Evolutionary conservation across 2,113 vertebrate species (phyloP), one percentile per base, ranked within the genome.

Genomic region (Neopipo cinnamomea): DNA sequence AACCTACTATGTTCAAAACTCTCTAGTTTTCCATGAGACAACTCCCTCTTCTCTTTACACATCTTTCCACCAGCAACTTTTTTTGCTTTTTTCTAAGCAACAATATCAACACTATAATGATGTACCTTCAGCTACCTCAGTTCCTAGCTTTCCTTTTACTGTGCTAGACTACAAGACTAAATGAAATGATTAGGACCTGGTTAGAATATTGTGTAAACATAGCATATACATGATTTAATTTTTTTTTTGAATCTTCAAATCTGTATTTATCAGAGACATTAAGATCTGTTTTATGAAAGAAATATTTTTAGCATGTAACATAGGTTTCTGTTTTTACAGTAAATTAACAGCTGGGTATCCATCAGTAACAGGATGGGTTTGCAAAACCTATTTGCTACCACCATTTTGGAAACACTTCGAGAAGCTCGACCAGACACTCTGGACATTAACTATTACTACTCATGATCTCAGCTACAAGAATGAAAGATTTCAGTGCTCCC

Each of bases 381-480:
- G 12, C 12, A 24, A 39, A 18, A 53, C 12, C 11, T 21, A 66
- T 28, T 90, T 25, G 6, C 30, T 52, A 21, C 6, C 20, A 53
- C 14, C 61, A 63, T 1, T 87, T 13, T 49, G 21, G n/a, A 72
- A 80, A 76, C 0, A 8, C 49, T 78, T 68, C 65, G 46, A 88
- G 30, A 50, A 46, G 14, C 22, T 85, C 0, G 0, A 65, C 24
- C 33, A 65, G 59, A 39, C 31, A 70, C 4, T 4, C 19, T 2
- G 4, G 14, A 16, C 30, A 59, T 37, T 53, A 66, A 11, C 15
- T 78, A 14, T 18, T 27, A 30, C 30, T 44, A 53, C 2, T 41
- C 16, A 79, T 33, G 12, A 39, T 50, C 30, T 86, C n/a, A 89
- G 19, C 12, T 53, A 31, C 14, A 62, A 47, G 21, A 83, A 47